Conservation (phyloP, 2,888 invertebrate genomes). For the Ferrisia virgata region DNA sequence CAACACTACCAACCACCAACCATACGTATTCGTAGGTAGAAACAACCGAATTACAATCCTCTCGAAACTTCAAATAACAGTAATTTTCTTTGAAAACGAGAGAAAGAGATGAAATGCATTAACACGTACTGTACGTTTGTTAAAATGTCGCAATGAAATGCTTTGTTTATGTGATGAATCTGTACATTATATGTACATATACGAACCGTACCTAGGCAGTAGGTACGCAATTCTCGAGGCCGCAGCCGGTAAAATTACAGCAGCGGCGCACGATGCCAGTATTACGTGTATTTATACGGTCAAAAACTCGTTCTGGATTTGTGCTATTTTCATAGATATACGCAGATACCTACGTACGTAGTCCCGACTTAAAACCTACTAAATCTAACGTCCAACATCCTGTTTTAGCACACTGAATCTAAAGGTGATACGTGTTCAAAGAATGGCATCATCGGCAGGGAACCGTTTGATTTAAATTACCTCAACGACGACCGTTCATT, state of each 20-base stretch:
- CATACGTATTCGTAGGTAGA: no score
- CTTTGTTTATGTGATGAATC: not conserved
- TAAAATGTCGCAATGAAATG: not conserved
- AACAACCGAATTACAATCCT: no score
- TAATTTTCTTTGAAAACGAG: no score
- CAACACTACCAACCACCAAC: no score
- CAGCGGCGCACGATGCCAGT: not conserved
- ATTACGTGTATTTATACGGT: not conserved
- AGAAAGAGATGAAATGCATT: no score
- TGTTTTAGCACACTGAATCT: not conserved
- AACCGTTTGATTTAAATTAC: not conserved
- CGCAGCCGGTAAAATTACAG: not conserved
- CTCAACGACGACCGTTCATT: no score
- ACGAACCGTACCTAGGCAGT: no score
- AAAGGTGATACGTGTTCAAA: not conserved
- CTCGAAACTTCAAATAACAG: no score
- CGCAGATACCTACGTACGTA: not conserved
- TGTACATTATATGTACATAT: not conserved
- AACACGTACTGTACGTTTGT: no score
- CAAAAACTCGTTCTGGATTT: constrained; percentile 5
- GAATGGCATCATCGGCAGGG: not conserved
- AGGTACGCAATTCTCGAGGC: not conserved
- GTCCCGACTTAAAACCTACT: not conserved
- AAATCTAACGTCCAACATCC: not conserved
- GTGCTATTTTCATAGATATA: not conserved